phyloP scores from a whole-genome alignment of 2,113 vertebrate genomes.

The Phyllostomus discolor region DNA sequence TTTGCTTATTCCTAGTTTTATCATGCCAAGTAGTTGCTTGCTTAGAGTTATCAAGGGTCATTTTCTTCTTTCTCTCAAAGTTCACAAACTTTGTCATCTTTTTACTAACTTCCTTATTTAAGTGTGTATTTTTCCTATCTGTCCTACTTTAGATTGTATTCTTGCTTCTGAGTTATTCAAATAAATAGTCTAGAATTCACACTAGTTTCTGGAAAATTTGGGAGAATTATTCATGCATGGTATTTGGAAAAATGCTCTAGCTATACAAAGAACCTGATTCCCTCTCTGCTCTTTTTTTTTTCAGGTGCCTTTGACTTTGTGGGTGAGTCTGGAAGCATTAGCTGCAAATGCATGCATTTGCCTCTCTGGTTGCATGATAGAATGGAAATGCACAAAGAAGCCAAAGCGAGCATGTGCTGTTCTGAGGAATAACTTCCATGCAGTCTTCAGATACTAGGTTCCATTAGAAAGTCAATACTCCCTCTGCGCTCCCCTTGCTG shows the following conservation, averaged over 20 bases:
- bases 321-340: background rate
- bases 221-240: background rate
- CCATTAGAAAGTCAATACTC: background rate
- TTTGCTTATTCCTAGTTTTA: background rate
- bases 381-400: background rate
- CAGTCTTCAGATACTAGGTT: background rate
- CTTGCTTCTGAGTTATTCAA: background rate
- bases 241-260: background rate
- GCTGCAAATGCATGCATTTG: background rate
- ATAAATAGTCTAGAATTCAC: background rate
- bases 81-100: background rate
- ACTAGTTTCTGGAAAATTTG: background rate
- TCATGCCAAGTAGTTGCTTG: background rate
- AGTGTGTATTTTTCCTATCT: background rate
- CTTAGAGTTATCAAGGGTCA: background rate
- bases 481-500: background rate
- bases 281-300: background rate
- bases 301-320: background rate
- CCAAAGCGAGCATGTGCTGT: background rate
- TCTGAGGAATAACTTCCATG: background rate
- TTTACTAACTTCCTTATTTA: slow-evolving; percentile 1
- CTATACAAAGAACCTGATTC: background rate
- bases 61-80: background rate
- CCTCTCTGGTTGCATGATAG: background rate
- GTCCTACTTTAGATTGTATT: background rate